Base-by-base conservation (phyloP, 2,888 invertebrate species). In the Phrixothrix hirtus region DNA sequence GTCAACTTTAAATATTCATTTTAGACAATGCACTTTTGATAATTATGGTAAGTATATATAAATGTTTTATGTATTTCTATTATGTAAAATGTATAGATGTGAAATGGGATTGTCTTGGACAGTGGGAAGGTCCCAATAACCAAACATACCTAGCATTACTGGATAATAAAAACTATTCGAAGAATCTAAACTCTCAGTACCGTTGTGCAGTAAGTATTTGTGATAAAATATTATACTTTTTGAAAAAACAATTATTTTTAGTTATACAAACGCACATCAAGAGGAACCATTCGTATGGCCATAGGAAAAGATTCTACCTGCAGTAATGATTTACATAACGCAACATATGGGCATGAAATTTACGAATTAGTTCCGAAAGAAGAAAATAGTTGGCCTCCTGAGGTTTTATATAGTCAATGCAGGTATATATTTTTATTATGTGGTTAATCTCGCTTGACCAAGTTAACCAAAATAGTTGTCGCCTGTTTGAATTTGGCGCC, bases 271-370 rank as follows among this genome's bases (percentile, higher is more conserved):
- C 73, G 83, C 56, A 70, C 71, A 17, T 67, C 64, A 38, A 80
- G 76, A 31, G 82, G 83, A 1, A 76, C 77, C 49, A 80, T 83
- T 2, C 76, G 78, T 57, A 76, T 86, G 68, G 80, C 83, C 5
- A 76, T 85, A 46, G 83, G 84, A 60, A 81, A 81, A 45, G 85
- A 85, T 66, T 84, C 85, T 2, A 84, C 84, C 25, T 86, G 85
- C 62, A 77, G 74, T 3, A 78, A 77, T 38, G 77, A 81, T 61
- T 74, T 84, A 16, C 32, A 56, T 27, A 52, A 56, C 27, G 75
- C 83, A 1, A 79, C 79, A 5, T 75, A 71, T 41, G 85, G 84
- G 17, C 82, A 79, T 62, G 84, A 85, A 68, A 81, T 79, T 0
- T 71, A 84, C 30, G 72, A 77, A 1, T 72, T 86, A 11, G 77